A percentile compares a stretch with the other conserved stretches of the same genome.
These are phyloP conservation scores for Glareola pratincola DNA, from an alignment of 2,113 vertebrate species.

Conservation along the genomic window DNA sequence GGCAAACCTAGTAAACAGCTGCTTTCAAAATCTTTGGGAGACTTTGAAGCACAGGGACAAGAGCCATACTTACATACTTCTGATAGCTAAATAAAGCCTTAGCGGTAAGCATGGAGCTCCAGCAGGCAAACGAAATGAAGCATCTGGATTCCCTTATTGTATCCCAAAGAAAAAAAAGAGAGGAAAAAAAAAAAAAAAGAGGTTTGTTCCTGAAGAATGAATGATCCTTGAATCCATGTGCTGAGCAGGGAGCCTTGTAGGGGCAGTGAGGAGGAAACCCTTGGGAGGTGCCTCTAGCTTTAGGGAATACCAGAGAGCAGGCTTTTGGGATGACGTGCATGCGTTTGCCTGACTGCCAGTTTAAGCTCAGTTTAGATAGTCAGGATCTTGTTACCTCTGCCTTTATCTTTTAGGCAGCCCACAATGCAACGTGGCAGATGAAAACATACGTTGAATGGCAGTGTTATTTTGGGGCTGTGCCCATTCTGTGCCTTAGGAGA, in stretches of 20 bases:
- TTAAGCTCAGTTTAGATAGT: not conserved
- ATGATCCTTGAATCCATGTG: not conserved
- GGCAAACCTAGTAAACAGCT: not conserved
- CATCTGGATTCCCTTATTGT: slow-evolving; percentile 29
- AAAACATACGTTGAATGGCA: not conserved
- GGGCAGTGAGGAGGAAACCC: not conserved
- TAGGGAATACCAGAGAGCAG: not conserved
- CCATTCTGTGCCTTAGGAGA: not conserved
- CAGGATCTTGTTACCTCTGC: not conserved
- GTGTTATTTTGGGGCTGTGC: not conserved
- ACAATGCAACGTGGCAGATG: not conserved
- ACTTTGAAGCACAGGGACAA: not conserved
- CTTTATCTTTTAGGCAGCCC: not conserved
- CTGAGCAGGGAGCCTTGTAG: not conserved
- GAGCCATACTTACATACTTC: slow-evolving; percentile 28
- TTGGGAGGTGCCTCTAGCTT: not conserved
- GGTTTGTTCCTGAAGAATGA: not conserved
- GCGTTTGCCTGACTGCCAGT: not conserved
- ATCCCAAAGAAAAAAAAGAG: not conserved
- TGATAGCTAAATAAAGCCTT: slow-evolving; percentile 37
- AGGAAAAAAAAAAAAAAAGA: not conserved
- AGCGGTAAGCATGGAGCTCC: not conserved
- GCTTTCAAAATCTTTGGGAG: not conserved
- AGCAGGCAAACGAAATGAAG: not conserved
- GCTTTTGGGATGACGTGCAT: not conserved